These are phyloP conservation scores for Monomorium pharaonis DNA, from an alignment of 1,140 invertebrate species.

Conservation along the genomic window DNA sequence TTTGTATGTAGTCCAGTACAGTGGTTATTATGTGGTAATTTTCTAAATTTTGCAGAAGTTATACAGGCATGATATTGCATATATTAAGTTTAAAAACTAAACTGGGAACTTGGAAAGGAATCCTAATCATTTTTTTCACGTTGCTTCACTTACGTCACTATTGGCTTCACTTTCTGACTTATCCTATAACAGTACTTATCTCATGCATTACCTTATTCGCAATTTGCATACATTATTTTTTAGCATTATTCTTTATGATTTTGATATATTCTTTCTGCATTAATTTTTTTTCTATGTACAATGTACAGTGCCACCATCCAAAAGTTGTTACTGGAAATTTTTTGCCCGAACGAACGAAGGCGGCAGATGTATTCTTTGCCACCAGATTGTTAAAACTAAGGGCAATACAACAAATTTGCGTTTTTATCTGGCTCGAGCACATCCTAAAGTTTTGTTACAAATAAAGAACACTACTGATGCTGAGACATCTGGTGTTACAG, in stretches of 20 bases:
- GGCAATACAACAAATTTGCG: constrained; percentile 7
- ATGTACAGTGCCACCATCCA: neutral
- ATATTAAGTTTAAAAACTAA: neutral
- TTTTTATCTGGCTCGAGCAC: neutral
- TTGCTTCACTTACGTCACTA: neutral
- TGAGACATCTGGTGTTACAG: neutral
- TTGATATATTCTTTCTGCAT: neutral
- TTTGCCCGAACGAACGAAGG: neutral
- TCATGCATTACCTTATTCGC: neutral
- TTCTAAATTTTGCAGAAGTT: neutral
- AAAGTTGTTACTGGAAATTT: neutral
- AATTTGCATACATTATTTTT: constrained; percentile 1
- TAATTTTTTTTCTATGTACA: neutral
- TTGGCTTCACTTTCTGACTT: neutral
- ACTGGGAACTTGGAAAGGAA: neutral
- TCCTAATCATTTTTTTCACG: neutral
- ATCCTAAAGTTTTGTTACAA: neutral
- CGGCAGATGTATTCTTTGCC: neutral
- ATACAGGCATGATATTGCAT: neutral
- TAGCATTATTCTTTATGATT: neutral
- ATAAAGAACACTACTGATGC: neutral
- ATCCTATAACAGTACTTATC: neutral
- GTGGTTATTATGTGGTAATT: neutral
- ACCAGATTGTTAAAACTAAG: neutral
- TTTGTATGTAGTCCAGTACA: neutral